Percentiles rank a stretch among this genome's conserved stretches.
These are phyloP conservation scores for Grammomys surdaster DNA, from an alignment of 2,113 vertebrate species.

Conservation along the genomic window DNA sequence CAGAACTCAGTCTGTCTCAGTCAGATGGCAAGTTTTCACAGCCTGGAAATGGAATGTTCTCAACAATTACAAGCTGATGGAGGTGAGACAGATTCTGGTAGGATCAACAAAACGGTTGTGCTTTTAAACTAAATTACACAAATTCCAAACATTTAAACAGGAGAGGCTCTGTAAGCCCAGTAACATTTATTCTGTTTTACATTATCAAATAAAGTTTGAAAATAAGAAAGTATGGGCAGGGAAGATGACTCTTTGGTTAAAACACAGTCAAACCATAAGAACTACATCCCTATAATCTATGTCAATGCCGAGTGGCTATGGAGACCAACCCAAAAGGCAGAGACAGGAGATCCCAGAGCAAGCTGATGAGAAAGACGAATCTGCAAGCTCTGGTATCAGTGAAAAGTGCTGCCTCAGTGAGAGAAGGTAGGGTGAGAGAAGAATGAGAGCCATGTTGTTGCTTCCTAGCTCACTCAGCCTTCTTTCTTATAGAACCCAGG, in stretches of 20 bases:
- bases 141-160: neutral
- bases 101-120: neutral
- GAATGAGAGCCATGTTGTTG: neutral
- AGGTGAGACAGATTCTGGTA: neutral
- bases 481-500: neutral
- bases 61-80: neutral
- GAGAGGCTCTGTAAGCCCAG: neutral
- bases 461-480: neutral
- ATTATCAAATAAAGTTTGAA: neutral
- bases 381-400: neutral
- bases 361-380: neutral
- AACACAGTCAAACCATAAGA: neutral
- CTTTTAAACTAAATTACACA: slow-evolving; percentile 12
- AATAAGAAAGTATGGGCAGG: neutral
- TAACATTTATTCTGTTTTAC: neutral
- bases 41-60: neutral
- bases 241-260: neutral
- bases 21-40: neutral
- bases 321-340: neutral
- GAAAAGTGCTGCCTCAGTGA: neutral
- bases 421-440: neutral
- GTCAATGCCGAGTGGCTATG: neutral
- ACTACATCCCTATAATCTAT: neutral
- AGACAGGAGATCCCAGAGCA: neutral
- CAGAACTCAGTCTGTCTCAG: neutral